phyloP scores from a whole-genome alignment of 2,113 vertebrate genomes.

The Anser brachyrhynchus region DNA sequence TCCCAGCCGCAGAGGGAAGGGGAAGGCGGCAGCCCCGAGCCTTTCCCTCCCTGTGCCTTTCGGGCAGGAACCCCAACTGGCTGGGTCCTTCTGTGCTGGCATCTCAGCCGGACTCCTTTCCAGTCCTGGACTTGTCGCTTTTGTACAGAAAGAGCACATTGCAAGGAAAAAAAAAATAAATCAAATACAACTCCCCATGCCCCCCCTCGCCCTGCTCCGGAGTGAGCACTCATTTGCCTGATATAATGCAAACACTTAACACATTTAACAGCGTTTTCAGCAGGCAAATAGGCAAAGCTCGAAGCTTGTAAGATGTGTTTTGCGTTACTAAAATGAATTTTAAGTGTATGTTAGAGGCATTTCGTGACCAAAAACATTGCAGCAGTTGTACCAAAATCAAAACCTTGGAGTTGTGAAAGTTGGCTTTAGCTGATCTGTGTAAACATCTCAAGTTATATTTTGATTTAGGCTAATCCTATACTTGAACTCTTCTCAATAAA shows the following conservation, averaged over 20 bases:
- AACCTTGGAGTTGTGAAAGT: neutral
- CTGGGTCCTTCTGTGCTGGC: neutral
- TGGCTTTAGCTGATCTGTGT: neutral
- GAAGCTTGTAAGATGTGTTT: neutral
- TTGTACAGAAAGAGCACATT: neutral
- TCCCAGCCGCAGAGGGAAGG: neutral
- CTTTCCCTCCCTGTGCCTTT: neutral
- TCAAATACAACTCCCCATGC: no score
- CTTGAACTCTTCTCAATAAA: constrained; percentile 57
- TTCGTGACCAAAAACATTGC: neutral
- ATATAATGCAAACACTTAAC: neutral
- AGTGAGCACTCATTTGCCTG: neutral
- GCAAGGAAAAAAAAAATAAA: neutral
- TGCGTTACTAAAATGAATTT: constrained; percentile 6
- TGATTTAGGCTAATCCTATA: constrained; percentile 32
- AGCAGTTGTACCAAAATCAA: neutral
- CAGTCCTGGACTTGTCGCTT: neutral
- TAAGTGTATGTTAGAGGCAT: neutral
- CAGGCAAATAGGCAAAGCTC: neutral
- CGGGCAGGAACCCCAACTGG: neutral
- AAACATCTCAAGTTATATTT: constrained; percentile 14
- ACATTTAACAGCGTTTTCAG: constrained; percentile 22
- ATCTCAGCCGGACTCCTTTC: neutral
- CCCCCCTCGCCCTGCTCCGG: neutral
- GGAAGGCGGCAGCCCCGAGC: neutral